Conservation (phyloP, 2,888 invertebrate genomes). For the Teleiodes luculella region DNA sequence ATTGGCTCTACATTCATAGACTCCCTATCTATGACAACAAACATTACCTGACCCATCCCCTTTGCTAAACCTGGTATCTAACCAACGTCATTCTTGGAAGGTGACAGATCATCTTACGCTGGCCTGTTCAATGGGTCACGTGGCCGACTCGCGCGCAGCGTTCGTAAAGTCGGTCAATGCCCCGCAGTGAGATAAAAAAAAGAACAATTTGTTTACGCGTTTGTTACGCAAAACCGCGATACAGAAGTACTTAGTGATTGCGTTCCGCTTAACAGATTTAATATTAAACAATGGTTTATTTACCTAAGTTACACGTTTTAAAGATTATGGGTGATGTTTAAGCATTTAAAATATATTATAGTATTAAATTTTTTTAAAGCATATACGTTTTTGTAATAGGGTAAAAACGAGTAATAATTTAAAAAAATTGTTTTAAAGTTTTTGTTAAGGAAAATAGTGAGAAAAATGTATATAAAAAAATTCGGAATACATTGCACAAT, state of each 20-base stretch:
- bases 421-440: too few species aligned
- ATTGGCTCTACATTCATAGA: slow-evolving; percentile 68
- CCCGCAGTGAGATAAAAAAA: slow-evolving; percentile 69
- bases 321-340: too few species aligned
- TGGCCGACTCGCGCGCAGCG: slow-evolving; percentile 71
- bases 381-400: too few species aligned
- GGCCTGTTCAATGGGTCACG: slow-evolving; percentile 68
- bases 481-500: too few species aligned
- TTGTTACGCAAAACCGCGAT: slow-evolving; percentile 63
- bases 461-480: too few species aligned
- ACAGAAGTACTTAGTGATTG: slow-evolving; percentile 34
- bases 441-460: too few species aligned
- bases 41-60: slow-evolving; percentile 25
- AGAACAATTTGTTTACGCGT: slow-evolving; percentile 66
- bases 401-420: too few species aligned
- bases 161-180: slow-evolving; percentile 77
- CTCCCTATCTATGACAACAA: slow-evolving; percentile 46
- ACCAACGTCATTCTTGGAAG: slow-evolving; percentile 16
- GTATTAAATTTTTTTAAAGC: too few species aligned
- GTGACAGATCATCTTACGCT: slow-evolving; percentile 31
- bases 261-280: slow-evolving; percentile 35
- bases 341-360: too few species aligned
- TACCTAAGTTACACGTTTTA: too few species aligned
- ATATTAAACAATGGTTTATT: neutral
- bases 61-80: slow-evolving; percentile 14